Evolutionary conservation across 2,113 vertebrate species (phyloP).

Genomic region (Meles meles): DNA sequence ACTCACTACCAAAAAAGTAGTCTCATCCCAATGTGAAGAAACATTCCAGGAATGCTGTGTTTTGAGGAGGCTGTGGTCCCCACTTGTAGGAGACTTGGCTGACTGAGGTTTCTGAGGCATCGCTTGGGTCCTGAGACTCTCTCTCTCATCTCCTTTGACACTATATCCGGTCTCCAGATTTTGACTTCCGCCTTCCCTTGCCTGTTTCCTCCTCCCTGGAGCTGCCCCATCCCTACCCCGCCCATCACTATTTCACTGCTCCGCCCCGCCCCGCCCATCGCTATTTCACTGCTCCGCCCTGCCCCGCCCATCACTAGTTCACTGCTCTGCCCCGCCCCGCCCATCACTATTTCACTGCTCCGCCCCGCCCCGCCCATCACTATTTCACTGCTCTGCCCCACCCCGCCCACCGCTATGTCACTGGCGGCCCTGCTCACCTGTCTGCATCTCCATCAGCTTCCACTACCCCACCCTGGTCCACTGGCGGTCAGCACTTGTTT

Average conservation of each 20-base stretch:
- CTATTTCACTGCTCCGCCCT: background rate
- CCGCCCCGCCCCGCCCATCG: no score
- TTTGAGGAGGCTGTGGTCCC: background rate
- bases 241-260: background rate
- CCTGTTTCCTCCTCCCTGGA: background rate
- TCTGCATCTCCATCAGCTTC: background rate
- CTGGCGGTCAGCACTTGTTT: background rate
- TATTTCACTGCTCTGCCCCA: rapidly evolving
- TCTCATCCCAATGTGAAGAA: background rate
- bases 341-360: background rate
- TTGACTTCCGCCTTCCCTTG: background rate
- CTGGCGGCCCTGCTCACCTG: no score
- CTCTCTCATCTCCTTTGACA: background rate
- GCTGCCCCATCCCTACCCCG: background rate
- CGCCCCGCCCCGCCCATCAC: no score
- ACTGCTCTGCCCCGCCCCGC: rapidly evolving
- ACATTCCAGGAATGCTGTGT: background rate
- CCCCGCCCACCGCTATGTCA: rapidly evolving
- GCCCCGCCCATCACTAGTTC: rapidly evolving
- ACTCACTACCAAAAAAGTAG: background rate
- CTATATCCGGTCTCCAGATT: background rate
- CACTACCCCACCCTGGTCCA: background rate
- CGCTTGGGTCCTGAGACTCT: background rate
- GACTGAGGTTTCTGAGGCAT: background rate
- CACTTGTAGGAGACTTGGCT: background rate